Percentiles rank a stretch among this genome's conserved stretches.
These are phyloP conservation scores for Balaeniceps rex DNA, from an alignment of 2,113 vertebrate species.

Conservation along the genomic window DNA sequence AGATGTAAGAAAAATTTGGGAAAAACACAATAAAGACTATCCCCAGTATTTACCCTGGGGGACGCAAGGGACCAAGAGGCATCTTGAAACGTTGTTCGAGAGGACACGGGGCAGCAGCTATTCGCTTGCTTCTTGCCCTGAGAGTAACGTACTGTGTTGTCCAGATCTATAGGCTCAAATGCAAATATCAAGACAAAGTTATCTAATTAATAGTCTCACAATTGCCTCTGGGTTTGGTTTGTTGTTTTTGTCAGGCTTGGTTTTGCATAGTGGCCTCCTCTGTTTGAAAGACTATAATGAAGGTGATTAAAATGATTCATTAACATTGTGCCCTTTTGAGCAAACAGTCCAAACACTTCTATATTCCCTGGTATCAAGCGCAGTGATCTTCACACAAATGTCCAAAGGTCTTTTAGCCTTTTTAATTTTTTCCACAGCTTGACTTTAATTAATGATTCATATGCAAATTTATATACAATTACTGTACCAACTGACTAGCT, in stretches of 20 bases:
- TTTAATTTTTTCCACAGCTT: background rate
- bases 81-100: background rate
- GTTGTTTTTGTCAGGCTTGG: background rate
- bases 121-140: background rate
- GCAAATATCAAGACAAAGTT: slow-evolving; percentile 35
- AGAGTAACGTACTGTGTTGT: slow-evolving; percentile 6
- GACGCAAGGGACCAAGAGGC: background rate
- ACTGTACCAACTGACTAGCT: background rate
- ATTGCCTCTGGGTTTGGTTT: background rate
- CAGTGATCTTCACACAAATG: slow-evolving; percentile 22
- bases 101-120: background rate
- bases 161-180: slow-evolving; percentile 38
- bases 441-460: slow-evolving; percentile 55
- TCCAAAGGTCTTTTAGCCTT: background rate
- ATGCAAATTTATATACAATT: slow-evolving; percentile 26
- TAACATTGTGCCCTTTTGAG: slow-evolving; percentile 3
- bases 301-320: slow-evolving; percentile 52
- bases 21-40: background rate
- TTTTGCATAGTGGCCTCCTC: background rate
- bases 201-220: slow-evolving; percentile 49
- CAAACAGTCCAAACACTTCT: slow-evolving; percentile 39
- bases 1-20: background rate
- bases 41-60: background rate
- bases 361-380: background rate
- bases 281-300: slow-evolving; percentile 28